Conservation (phyloP, 2,113 vertebrate species). For the Hiodon alosoides region DNA sequence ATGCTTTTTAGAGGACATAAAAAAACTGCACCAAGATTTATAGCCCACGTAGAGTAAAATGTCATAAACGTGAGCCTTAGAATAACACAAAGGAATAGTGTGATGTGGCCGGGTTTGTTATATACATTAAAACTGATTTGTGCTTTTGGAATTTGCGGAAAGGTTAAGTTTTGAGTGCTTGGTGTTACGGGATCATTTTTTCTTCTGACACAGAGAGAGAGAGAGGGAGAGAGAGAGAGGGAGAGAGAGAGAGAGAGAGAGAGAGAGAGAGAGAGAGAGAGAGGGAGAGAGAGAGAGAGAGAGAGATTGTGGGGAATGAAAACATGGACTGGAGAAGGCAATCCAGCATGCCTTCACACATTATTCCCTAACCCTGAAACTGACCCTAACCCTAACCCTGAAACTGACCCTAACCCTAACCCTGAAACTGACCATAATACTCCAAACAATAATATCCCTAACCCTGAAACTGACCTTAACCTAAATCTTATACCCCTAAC, state of each 20-base stretch:
- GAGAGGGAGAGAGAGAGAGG: neutral
- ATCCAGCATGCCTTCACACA: too few species aligned
- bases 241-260: neutral
- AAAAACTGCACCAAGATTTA: conserved; percentile 56
- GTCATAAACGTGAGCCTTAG: conserved; percentile 61
- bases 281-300: too few species aligned
- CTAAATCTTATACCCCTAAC: too few species aligned
- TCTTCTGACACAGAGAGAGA: conserved; percentile 13
- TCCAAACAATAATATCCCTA: too few species aligned
- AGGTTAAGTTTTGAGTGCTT: conserved; percentile 47
- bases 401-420: too few species aligned
- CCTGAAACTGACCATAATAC: too few species aligned
- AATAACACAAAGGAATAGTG: conserved; percentile 56
- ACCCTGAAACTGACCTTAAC: too few species aligned
- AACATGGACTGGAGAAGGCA: too few species aligned
- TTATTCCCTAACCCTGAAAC: too few species aligned
- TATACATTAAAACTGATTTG: conserved; percentile 58
- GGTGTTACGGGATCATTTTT: conserved; percentile 41
- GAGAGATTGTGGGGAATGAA: too few species aligned
- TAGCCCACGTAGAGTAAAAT: conserved; percentile 61
- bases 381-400: too few species aligned
- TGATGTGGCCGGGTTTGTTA: conserved; percentile 55
- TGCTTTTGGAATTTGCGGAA: conserved; percentile 41
- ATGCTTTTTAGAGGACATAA: conserved; percentile 50
- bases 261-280: too few species aligned